Conservation (phyloP, 2,888 invertebrate species). For the Dolichopus griseipennis region DNA sequence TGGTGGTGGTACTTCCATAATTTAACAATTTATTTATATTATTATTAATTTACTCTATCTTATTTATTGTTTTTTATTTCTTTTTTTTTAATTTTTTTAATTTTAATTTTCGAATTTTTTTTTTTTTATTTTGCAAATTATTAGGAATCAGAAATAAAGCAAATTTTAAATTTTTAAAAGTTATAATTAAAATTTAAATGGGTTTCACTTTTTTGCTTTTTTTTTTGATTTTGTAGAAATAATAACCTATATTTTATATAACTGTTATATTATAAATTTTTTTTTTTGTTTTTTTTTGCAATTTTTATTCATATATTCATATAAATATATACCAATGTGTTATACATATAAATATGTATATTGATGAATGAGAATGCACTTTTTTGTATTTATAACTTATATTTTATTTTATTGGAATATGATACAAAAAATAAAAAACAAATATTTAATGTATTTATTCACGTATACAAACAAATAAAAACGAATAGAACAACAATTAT, state of each 20-base stretch:
- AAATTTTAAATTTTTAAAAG: background rate
- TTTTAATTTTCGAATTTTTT: background rate
- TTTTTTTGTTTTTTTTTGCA: constrained; percentile 20
- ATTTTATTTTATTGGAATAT: too few species aligned
- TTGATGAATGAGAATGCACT: background rate
- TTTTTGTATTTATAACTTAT: constrained; percentile 8
- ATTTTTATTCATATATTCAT: constrained; percentile 11
- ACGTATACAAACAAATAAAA: background rate
- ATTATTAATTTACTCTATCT: background rate
- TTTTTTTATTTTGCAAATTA: background rate
- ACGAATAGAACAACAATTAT: too few species aligned
- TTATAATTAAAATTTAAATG: too few species aligned
- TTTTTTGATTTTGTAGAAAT: background rate
- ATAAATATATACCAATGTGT: background rate
- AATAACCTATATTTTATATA: constrained; percentile 11
- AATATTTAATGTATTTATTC: background rate
- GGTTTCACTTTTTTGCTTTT: background rate
- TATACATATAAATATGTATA: background rate
- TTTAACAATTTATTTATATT: constrained; percentile 7
- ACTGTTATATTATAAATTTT: constrained; percentile 22
- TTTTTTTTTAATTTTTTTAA: background rate
- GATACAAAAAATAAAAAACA: too few species aligned
- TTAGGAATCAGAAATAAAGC: background rate
- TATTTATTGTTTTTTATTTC: background rate
- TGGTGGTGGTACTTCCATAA: constrained; percentile 38